phyloP scores from a whole-genome alignment of 2,888 invertebrate species.

The Timandra comae region DNA sequence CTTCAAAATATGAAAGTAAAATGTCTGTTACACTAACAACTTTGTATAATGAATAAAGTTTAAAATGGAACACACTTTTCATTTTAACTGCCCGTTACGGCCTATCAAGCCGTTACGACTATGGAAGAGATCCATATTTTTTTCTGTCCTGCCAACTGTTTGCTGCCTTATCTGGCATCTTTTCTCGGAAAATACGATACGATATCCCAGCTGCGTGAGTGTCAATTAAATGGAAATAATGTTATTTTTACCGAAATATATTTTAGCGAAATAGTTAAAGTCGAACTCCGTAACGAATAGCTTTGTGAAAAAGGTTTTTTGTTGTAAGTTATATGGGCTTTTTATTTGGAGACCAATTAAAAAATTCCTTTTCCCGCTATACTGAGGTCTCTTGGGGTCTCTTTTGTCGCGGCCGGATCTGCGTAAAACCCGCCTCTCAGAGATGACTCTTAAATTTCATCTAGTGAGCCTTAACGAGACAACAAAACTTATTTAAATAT shows the following conservation, averaged over 20 bases:
- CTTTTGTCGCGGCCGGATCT: conserved; percentile 59
- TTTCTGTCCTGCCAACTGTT: conserved; percentile 23
- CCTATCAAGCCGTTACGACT: conserved; percentile 44
- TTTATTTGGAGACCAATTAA: conserved; percentile 68
- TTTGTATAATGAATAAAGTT: conserved; percentile 50
- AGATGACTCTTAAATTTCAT: conserved; percentile 60
- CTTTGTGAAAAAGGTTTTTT: conserved; percentile 35
- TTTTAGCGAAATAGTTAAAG: conserved; percentile 31
- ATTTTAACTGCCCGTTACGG: conserved; percentile 48
- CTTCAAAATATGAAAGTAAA: conserved; percentile 44
- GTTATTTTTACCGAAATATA: conserved; percentile 24
- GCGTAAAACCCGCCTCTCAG: conserved; percentile 39
- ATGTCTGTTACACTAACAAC: conserved; percentile 43
- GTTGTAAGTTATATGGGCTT: conserved; percentile 42
- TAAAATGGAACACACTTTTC: conserved; percentile 50
- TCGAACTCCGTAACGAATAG: conserved; percentile 31
- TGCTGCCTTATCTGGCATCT: conserved; percentile 30
- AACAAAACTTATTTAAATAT: conserved; percentile 30
- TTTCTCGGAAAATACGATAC: conserved; percentile 28
- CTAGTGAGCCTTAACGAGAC: conserved; percentile 55
- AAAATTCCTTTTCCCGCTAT: conserved; percentile 52
- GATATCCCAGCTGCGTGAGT: conserved; percentile 19
- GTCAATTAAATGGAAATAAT: conserved; percentile 26
- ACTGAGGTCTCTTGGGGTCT: conserved; percentile 42
- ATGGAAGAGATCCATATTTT: conserved; percentile 27